Base-by-base conservation (phyloP, 2,888 invertebrate genomes). In the Dynastes maya region DNA sequence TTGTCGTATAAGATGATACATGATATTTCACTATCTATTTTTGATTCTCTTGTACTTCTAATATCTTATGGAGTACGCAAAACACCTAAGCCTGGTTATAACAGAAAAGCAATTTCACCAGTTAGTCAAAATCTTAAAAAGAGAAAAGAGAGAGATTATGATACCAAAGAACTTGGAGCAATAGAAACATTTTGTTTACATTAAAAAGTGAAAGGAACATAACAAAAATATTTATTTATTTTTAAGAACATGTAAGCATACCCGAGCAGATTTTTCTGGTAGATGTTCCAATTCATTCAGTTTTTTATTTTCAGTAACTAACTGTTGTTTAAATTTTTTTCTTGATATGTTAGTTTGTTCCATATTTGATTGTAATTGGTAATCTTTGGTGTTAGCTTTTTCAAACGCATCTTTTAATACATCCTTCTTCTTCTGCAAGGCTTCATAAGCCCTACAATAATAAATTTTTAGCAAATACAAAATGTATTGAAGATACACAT, bases 241-340 rank as follows among this genome's bases (percentile, higher is more conserved):
- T 53, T 11, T 67, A 79, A 22, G 22, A 80, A 76, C 5, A 67
- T 67, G 29, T 13, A 58, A 32, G 32, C 58, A 5, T 85, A 95
- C 94, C 80, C 91, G 90, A 79, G 90, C 90, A 87, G 95, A 95
- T 85, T 95, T 94, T 49, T 93, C 93, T 0, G 97, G 97, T 5
- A 94, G 87, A 79, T 89, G 90, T 80, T 90, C 87, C 22, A 94
- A 86, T 67, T 93, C 92, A 64, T 91, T 92, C 1, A 97, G 89
- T 86, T 95, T 93, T n/a, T 89, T 89, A 82, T 90, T 91, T 86
- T 94, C 93, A 85, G 92, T 91, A 78, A 91, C 93, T 1, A 96
- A 87, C 16, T 92, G 90, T 68, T 93, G 91, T 80, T 94, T 93
- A 40, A 94, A 91, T 85, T 94, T 94, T 86, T 96, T 96, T 80